These are phyloP conservation scores for Emydura subglobosa DNA, from an alignment of 2,113 vertebrate species.

Conservation along the genomic window DNA sequence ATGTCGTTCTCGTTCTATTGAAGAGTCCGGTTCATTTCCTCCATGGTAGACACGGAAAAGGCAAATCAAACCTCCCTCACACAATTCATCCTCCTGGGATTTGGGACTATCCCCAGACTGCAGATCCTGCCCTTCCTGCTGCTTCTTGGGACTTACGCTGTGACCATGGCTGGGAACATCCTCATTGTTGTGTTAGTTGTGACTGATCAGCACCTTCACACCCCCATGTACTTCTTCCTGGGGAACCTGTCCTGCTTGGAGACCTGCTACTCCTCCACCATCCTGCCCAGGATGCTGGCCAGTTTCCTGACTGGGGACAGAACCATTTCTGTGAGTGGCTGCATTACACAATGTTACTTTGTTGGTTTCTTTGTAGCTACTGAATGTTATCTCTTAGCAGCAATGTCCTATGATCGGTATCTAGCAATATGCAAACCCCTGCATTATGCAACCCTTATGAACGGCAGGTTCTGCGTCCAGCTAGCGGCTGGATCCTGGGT, in stretches of 20 bases:
- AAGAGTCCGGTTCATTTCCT: neutral
- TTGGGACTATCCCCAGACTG: neutral
- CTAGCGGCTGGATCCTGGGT: neutral
- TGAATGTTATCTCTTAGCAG: neutral
- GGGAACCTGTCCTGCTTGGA: too few species aligned
- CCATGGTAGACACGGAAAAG: neutral
- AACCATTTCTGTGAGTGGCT: neutral
- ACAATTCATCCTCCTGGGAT: neutral
- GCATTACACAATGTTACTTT: neutral
- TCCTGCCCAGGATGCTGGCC: neutral
- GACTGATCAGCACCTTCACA: neutral
- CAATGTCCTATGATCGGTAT: neutral
- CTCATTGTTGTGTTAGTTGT: neutral
- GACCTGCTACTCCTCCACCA: neutral
- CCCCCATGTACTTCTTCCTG: neutral
- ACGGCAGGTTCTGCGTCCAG: neutral
- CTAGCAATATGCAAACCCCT: neutral
- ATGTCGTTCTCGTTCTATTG: neutral
- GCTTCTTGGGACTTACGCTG: neutral
- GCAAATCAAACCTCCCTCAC: neutral
- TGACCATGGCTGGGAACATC: neutral
- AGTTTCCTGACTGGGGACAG: neutral
- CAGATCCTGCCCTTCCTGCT: neutral
- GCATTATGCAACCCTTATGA: neutral
- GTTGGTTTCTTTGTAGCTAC: neutral